A percentile compares a stretch with the other conserved stretches of the same genome.
These are phyloP conservation scores for Phrynocephalus forsythii DNA, from an alignment of 2,797 vertebrate genomes.

Conservation along the genomic window DNA sequence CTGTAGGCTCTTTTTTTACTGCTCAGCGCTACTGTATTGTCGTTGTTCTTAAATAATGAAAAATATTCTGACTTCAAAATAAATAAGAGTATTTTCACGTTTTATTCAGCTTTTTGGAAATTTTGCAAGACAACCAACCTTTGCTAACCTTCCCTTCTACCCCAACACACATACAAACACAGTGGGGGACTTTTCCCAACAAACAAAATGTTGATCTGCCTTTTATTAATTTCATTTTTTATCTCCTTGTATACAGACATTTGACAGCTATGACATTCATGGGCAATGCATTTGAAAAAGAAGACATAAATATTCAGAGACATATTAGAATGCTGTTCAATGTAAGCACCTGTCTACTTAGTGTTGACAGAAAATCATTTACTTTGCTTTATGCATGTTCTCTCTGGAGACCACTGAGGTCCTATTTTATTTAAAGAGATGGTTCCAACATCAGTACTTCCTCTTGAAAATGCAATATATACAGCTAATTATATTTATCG, in stretches of 20 bases:
- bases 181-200: constrained; percentile 79
- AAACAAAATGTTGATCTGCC: constrained; percentile 89
- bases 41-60: constrained; percentile 59
- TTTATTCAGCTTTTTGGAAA: constrained; percentile 66
- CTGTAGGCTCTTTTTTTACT: background rate
- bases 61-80: constrained; percentile 42
- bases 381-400: constrained; percentile 91
- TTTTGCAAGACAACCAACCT: constrained; percentile 58
- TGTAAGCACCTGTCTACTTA: constrained; percentile 97
- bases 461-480: constrained; percentile 81
- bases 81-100: constrained; percentile 54
- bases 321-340: constrained; percentile 96
- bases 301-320: constrained; percentile 97
- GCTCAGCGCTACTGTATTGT: background rate
- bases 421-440: constrained; percentile 90
- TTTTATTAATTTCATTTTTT: constrained; percentile 95
- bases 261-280: constrained; percentile 97
- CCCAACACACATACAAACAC: background rate
- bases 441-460: constrained; percentile 76
- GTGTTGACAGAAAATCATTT: constrained; percentile 94
- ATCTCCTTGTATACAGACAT: constrained; percentile 84
- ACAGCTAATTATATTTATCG: constrained; percentile 80
- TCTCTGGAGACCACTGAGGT: constrained; percentile 88
- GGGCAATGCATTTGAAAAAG: constrained; percentile 90
- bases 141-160: constrained; percentile 43